Base-by-base conservation (phyloP, 30 jellyfish, hydroid and myxozoan genomes). In the Aurelia aurita region DNA sequence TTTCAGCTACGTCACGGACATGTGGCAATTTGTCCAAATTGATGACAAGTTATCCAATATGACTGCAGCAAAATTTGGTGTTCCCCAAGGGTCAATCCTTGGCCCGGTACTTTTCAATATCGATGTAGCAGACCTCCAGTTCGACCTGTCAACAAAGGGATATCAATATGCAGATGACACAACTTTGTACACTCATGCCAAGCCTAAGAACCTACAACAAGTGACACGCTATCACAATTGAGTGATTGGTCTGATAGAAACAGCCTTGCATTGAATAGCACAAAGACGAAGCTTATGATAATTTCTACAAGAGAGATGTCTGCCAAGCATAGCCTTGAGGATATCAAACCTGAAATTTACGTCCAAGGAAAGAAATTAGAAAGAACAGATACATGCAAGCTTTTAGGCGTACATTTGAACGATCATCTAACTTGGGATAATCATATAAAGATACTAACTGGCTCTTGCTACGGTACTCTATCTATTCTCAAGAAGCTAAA, bases 31-130 rank as follows among this genome's bases (percentile, higher is more conserved):
- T 32, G 71, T 78, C 53, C 89, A 78, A 32, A 78, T 78, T 81
- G 69, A 78, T 61, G 89, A 78, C 86, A 78, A 59, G 39, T 18
- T 32, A 29, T 78, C 85, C 69, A 55, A 78, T 21, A 35, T 20
- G 47, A 34, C 28, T 28, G 64, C 69, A 16, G 89, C 60, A n/a
- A 25, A 58, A 25, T 58, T 39, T 80, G 88, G 88, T 25, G 75
- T 64, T 64, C 91, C 87, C 75, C 91, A 80, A 66, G 91, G 79
- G 74, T 64, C 87, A 29, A 80, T 66, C 57, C 87, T 80, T n/a
- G 91, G 91, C 34, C 84, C 89, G 28, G 69, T 78, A 18, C 77
- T 78, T 8, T 78, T 78, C 11, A 25, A 44, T 61, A 72, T 29
- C 80, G n/a, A n/a, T n/a, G n/a, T n/a, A n/a, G n/a, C n/a, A n/a